These are phyloP conservation scores for Coptotermes formosanus DNA, from an alignment of 1,140 invertebrate genomes.

Conservation along the genomic window DNA sequence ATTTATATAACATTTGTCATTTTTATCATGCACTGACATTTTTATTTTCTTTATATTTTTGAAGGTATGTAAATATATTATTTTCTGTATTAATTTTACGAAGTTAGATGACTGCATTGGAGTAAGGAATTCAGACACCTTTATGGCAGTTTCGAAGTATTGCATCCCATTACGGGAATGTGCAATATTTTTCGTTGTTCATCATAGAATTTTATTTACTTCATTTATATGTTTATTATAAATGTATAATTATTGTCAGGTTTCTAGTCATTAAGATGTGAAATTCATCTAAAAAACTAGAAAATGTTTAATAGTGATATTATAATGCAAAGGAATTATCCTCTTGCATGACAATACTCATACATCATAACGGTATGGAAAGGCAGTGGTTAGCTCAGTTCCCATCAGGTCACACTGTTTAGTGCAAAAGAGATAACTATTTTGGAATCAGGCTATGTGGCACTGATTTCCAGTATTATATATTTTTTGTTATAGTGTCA, in stretches of 20 bases:
- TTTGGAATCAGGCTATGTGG: background rate
- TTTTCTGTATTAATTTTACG: background rate
- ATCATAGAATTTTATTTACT: background rate
- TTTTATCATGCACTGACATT: background rate
- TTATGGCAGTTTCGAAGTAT: background rate
- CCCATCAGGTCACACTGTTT: background rate
- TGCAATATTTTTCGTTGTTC: background rate
- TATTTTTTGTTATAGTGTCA: background rate
- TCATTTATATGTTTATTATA: slow-evolving; percentile 8
- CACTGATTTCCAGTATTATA: slow-evolving; percentile 7
- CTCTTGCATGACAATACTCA: slow-evolving; percentile 11
- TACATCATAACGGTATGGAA: background rate
- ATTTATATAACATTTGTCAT: background rate
- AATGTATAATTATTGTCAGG: background rate
- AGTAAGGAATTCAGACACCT: background rate
- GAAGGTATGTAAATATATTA: background rate
- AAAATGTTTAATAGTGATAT: slow-evolving; percentile 18
- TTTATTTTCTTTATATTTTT: background rate
- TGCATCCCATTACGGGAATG: background rate
- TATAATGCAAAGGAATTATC: background rate
- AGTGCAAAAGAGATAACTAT: background rate
- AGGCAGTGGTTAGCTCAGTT: background rate
- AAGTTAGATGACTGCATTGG: background rate
- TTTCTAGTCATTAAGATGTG: slow-evolving; percentile 17
- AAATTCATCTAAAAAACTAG: slow-evolving; percentile 8